Conservation (phyloP, 2,797 vertebrate species). For the Periophthalmus magnuspinnatus region DNA sequence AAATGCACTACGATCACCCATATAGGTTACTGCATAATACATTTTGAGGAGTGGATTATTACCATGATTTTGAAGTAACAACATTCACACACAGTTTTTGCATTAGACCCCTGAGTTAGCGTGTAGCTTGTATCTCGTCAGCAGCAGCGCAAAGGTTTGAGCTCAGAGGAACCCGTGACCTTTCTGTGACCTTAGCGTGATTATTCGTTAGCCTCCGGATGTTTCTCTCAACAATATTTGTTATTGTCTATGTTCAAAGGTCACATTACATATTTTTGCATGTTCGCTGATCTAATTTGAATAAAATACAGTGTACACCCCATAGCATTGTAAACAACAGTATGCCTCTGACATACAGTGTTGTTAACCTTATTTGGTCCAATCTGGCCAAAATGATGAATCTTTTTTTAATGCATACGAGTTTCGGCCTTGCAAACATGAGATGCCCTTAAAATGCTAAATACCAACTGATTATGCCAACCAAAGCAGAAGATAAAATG, state of each 20-base stretch:
- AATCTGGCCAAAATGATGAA: neutral
- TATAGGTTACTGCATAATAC: too few species aligned
- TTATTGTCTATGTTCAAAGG: slow-evolving; percentile 64
- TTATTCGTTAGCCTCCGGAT: slow-evolving; percentile 46
- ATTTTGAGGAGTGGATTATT: too few species aligned
- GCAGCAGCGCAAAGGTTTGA: slow-evolving; percentile 21
- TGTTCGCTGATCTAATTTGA: slow-evolving; percentile 38
- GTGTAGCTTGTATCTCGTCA: neutral
- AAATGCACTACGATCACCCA: too few species aligned
- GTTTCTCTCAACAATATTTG: slow-evolving; percentile 61
- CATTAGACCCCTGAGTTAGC: neutral
- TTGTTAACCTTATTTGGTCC: neutral
- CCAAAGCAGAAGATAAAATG: too few species aligned
- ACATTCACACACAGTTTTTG: neutral
- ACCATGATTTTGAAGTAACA: neutral
- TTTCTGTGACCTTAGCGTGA: slow-evolving; percentile 49
- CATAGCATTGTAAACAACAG: slow-evolving; percentile 30
- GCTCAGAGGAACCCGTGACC: slow-evolving; percentile 43
- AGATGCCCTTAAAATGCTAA: too few species aligned
- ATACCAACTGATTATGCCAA: too few species aligned
- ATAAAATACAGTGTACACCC: slow-evolving; percentile 7
- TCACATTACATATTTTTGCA: slow-evolving; percentile 62
- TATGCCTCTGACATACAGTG: neutral
- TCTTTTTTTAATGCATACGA: neutral
- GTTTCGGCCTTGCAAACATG: too few species aligned